phyloP scores from a whole-genome alignment of 2,888 invertebrate genomes.

The Dusona sp. region DNA sequence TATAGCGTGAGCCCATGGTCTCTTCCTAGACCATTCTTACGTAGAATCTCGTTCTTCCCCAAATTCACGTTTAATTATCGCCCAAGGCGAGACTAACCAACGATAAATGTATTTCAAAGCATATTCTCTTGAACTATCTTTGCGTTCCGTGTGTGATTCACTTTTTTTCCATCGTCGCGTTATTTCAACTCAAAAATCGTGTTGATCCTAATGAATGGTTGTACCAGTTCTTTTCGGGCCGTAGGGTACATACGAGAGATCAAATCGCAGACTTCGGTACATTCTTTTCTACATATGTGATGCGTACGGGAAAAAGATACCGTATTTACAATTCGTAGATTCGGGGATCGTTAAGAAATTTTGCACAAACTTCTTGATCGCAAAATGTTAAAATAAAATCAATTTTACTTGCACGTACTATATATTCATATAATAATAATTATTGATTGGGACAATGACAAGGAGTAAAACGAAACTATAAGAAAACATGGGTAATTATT shows the following conservation, averaged over 20 bases:
- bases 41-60: constrained; percentile 56
- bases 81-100: constrained; percentile 58
- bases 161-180: constrained; percentile 25
- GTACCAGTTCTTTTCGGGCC: constrained; percentile 41
- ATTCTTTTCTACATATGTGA: constrained; percentile 35
- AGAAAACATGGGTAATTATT: too few species aligned
- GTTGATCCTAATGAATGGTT: constrained; percentile 68
- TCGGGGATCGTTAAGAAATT: constrained; percentile 53
- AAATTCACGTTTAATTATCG: constrained; percentile 71
- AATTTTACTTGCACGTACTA: neutral
- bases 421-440: constrained; percentile 44
- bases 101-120: constrained; percentile 45
- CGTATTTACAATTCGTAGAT: constrained; percentile 28
- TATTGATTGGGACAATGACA: constrained; percentile 46
- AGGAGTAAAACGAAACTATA: constrained; percentile 16
- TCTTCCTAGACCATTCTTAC: constrained; percentile 34
- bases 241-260: constrained; percentile 24
- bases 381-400: constrained; percentile 9
- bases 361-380: neutral
- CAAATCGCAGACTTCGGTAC: constrained; percentile 44
- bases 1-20: constrained; percentile 20
- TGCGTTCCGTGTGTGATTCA: constrained; percentile 36
- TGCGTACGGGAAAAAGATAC: constrained; percentile 1
- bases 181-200: constrained; percentile 50
- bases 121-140: constrained; percentile 37